These are phyloP conservation scores for Arctopsyche grandis DNA, from an alignment of 1,140 invertebrate genomes.

Conservation along the genomic window DNA sequence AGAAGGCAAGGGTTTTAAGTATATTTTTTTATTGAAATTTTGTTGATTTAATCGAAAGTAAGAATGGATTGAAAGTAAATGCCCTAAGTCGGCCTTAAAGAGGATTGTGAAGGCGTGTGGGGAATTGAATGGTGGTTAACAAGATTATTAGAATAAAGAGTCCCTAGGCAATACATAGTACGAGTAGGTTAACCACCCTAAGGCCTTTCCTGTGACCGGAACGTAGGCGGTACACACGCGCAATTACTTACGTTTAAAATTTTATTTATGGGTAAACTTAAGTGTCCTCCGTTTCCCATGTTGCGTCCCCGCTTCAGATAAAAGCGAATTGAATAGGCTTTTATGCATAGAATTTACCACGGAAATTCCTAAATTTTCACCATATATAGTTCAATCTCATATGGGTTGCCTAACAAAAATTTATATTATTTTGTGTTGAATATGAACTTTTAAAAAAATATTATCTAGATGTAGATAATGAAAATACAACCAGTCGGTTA, in stretches of 20 bases:
- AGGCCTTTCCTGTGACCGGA: not conserved
- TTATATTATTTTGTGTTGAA: not conserved
- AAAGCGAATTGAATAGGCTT: not conserved
- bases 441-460: not conserved
- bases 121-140: conserved; percentile 7
- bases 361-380: not conserved
- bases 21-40: no score
- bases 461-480: no score
- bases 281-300: not conserved
- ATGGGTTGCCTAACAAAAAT: not conserved
- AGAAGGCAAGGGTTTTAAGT: no score
- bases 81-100: not conserved
- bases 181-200: not conserved
- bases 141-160: conserved; percentile 25
- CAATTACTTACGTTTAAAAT: conserved; percentile 13
- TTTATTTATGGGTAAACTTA: conserved; percentile 20
- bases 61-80: not conserved
- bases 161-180: not conserved
- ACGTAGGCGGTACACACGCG: not conserved
- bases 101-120: not conserved
- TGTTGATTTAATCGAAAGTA: not conserved
- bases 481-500: not conserved
- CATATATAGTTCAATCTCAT: no score
- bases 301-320: not conserved
- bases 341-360: not conserved